Conservation (phyloP, 2,888 invertebrate genomes). For the Perithous albicinctus region DNA sequence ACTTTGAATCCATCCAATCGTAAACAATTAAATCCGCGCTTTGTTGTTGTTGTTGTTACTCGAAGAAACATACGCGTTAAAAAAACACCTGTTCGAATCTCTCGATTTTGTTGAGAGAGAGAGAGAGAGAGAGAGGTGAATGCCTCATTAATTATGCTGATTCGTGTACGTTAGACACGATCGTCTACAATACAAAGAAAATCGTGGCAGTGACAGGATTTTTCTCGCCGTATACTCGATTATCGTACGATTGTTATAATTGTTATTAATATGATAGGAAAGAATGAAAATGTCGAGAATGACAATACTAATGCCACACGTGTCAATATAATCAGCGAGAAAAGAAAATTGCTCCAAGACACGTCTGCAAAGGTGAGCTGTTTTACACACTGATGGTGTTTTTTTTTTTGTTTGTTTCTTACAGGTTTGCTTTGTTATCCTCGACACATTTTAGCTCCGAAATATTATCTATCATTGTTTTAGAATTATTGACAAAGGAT, state of each 20-base stretch:
- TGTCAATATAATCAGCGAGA: conserved; percentile 78
- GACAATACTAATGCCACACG: conserved; percentile 70
- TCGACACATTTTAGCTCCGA: not conserved
- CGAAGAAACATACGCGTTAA: not conserved
- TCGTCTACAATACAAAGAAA: conserved; percentile 14
- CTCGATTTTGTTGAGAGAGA: not conserved
- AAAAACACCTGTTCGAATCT: conserved; percentile 17
- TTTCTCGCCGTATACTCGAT: not conserved
- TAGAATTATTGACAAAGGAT: no score
- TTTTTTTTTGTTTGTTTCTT: no score
- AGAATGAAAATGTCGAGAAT: conserved; percentile 73
- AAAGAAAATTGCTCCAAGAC: conserved; percentile 77
- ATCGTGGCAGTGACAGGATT: not conserved
- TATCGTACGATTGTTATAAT: conserved; percentile 15
- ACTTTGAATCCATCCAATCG: conserved; percentile 12
- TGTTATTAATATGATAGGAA: conserved; percentile 76
- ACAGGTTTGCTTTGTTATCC: not conserved
- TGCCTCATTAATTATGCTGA: conserved; percentile 53
- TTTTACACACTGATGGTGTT: conserved; percentile 1
- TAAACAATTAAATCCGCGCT: conserved; percentile 1
- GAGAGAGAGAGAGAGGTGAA: conserved; percentile 30
- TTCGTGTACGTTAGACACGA: conserved; percentile 47
- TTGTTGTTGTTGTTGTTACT: not conserved
- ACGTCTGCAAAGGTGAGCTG: conserved; percentile 78
- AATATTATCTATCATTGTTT: not conserved